Base-by-base conservation (phyloP, 1,140 invertebrate genomes). In the Maniola jurtina region DNA sequence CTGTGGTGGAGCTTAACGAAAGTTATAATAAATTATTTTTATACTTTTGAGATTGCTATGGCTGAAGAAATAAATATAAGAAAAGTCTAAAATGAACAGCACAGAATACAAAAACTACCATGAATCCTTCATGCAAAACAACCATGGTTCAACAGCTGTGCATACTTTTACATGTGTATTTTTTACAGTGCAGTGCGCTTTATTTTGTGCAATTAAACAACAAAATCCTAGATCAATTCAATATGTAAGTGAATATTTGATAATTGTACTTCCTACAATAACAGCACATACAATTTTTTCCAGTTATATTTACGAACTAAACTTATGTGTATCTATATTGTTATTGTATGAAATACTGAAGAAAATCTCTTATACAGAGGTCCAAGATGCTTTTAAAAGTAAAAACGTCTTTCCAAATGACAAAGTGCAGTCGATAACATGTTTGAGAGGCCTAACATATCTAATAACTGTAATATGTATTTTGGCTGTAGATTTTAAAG, bases 401-500 rank as follows among this genome's bases (percentile, higher is more conserved):
- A 64, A 74, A 34, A 86, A 83, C 72, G 55, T 65, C 14, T 77
- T 80, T 52, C 71, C 72, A 42, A 75, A 68, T 54, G 76, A 78
- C 60, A 91, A 81, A 77, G 85, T 91, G 62, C 76, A 91, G 36
- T 95, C 93, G 67, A 88, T 96, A 63, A 94, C 95, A 10, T 94
- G 94, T 75, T 94, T 94, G 64, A 91, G 96, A 72, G 93, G 94
- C 0, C 89, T 94, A 6, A 93, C 95, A 0, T 95, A 96, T 78
- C 81, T 97, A 10, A 91, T 95, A 45, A 97, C 97, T 25, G 93
- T 93, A 0, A 92, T 97, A 68, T 95, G 94, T 71, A 99, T 99
- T 73, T 88, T 99, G 36, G 98, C 96, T 14, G 97, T 99, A 0
- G 98, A 99, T 91, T 99, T 99, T 89, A 90, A 89, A 16, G 90